Evolutionary conservation across 2,797 vertebrate genomes (phyloP).

Genomic region (Mareca strepera): DNA sequence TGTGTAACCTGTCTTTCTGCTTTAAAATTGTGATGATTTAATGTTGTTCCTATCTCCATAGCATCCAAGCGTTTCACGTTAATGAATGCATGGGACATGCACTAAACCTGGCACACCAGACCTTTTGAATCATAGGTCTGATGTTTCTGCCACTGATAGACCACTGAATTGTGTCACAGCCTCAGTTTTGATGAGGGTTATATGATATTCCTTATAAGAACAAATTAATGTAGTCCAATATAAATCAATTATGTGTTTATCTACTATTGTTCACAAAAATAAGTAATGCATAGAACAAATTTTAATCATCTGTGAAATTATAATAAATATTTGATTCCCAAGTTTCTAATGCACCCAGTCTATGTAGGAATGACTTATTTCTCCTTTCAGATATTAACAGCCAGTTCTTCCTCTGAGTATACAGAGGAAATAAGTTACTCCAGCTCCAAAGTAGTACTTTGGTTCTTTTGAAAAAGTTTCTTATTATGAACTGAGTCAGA

Average conservation of each 20-base stretch:
- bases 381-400: not conserved
- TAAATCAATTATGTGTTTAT: not conserved
- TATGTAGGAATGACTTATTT: not conserved
- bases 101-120: not conserved
- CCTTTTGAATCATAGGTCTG: not conserved
- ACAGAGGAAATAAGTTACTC: not conserved
- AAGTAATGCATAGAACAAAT: not conserved
- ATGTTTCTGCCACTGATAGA: not conserved
- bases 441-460: not conserved
- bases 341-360: not conserved
- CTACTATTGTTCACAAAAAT: not conserved
- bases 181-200: not conserved
- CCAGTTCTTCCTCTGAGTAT: not conserved
- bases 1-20: not conserved
- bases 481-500: not conserved
- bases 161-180: not conserved
- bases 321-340: not conserved
- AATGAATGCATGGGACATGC: not conserved
- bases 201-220: not conserved
- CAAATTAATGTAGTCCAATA: not conserved
- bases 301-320: not conserved
- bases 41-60: not conserved
- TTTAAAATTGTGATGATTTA: not conserved
- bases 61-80: not conserved
- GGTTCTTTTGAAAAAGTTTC: not conserved